Base-by-base conservation (phyloP, 2,888 invertebrate species). In the Horisme vitalbata region DNA sequence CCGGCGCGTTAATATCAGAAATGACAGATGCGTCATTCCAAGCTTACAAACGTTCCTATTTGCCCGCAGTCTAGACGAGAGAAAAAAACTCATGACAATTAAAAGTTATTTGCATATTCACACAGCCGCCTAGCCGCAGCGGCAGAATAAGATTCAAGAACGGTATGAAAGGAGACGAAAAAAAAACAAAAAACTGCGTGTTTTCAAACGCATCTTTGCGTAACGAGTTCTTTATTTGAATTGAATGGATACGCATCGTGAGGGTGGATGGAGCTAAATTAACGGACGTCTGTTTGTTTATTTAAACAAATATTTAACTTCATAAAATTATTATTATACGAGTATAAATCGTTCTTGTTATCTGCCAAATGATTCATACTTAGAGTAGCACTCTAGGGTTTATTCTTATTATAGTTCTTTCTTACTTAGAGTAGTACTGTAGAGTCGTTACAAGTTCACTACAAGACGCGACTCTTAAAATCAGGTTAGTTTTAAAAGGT, bases 11-110 rank as follows among this genome's bases (percentile, higher is more conserved):
- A 83, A 84, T 84, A 86, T 79, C 75, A 72, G 45, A 79, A 79
- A 86, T 85, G 86, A 85, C 88, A 88, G 88, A 88, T 87, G 88
- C 80, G 69, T 80, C 84, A 84, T 75, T 73, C 68, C 70, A 60
- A 61, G 56, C 65, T 55, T 56, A 64, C 65, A 59, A 63, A 65
- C 61, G 65, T 57, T 63, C 65, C 61, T 68, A 55, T 55, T 58
- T 55, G 53, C 54, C 62, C 57, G 55, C 55, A 66, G 58, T 66
- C 61, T 61, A 63, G 61, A 67, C 61, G 68, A 63, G 55, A 58
- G 57, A 52, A 61, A 70, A 77, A 79, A 78, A 70, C 60, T 56
- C 62, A 63, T 70, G 64, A 85, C 83, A 84, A 85, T 84, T 77
- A 83, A 71, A 75, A 41, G 41, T 60, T 65, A 86, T 87, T 85